phyloP scores from a whole-genome alignment of 2,113 vertebrate species.

The Siniperca chuatsi region DNA sequence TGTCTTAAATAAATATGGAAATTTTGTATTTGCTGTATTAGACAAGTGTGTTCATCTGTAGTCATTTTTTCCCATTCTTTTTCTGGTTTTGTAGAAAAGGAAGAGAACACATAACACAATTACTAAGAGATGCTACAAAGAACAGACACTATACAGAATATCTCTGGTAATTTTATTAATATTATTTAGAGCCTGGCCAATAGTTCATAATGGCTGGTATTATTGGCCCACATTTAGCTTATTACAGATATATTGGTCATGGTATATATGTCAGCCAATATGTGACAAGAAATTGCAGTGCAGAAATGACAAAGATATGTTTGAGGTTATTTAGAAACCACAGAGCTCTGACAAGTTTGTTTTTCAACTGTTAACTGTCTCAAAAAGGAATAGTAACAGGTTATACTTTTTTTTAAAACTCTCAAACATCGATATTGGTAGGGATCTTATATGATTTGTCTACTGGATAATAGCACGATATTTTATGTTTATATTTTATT shows the following conservation, averaged over 20 bases:
- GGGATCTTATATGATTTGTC: no score
- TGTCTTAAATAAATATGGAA: slow-evolving; percentile 23
- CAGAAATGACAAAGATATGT: neutral
- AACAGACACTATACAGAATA: neutral
- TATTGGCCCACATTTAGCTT: neutral
- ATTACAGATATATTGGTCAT: neutral
- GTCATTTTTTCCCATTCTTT: neutral
- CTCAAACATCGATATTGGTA: no score
- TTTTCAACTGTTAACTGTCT: neutral
- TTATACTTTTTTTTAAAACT: no score
- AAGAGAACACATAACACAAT: neutral
- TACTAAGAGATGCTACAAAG: neutral
- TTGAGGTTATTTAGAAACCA: neutral
- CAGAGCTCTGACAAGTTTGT: neutral
- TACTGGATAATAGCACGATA: no score
- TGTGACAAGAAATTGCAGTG: neutral
- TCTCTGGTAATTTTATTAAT: neutral
- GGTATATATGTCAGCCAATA: no score
- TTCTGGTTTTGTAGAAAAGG: neutral
- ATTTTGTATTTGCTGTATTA: slow-evolving; percentile 12
- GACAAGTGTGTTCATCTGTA: neutral
- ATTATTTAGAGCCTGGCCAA: neutral
- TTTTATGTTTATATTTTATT: no score
- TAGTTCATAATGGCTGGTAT: neutral
- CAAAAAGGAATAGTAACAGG: neutral